Evolutionary conservation across 2,797 vertebrate species (phyloP).

Genomic region (Ptychobarbus kaznakovi): DNA sequence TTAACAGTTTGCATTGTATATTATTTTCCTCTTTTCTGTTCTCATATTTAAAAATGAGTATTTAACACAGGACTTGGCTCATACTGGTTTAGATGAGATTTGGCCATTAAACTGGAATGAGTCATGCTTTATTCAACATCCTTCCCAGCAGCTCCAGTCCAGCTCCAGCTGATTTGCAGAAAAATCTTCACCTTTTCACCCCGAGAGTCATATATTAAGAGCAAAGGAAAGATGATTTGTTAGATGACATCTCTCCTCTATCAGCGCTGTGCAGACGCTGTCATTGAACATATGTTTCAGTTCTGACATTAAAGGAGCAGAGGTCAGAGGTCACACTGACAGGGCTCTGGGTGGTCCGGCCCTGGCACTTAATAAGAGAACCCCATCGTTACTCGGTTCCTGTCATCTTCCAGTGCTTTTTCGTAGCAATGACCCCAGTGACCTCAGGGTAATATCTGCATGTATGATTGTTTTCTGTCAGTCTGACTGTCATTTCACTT

Average conservation of each 20-base stretch:
- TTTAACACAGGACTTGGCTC: background rate
- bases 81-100: background rate
- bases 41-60: background rate
- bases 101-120: background rate
- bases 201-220: constrained; percentile 24
- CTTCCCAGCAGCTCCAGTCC: background rate
- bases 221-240: constrained; percentile 49
- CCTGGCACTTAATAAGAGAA: constrained; percentile 14
- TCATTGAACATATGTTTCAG: constrained; percentile 46
- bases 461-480: constrained; percentile 18
- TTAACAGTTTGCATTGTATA: background rate
- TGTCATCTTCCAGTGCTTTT: background rate
- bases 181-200: constrained; percentile 14
- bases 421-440: constrained; percentile 27
- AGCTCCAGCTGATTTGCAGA: constrained; percentile 2
- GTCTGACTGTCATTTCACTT: constrained; percentile 46
- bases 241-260: constrained; percentile 21
- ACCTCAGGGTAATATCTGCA: constrained; percentile 21
- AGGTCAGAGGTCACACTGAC: constrained; percentile 48
- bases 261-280: background rate
- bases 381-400: background rate
- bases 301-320: constrained; percentile 29
- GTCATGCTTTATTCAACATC: constrained; percentile 16
- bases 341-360: constrained; percentile 44
- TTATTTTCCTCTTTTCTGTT: too few relatives aligned